phyloP scores from a whole-genome alignment of 30 jellyfish, hydroid and myxozoan species.

The Aurelia sp. region DNA sequence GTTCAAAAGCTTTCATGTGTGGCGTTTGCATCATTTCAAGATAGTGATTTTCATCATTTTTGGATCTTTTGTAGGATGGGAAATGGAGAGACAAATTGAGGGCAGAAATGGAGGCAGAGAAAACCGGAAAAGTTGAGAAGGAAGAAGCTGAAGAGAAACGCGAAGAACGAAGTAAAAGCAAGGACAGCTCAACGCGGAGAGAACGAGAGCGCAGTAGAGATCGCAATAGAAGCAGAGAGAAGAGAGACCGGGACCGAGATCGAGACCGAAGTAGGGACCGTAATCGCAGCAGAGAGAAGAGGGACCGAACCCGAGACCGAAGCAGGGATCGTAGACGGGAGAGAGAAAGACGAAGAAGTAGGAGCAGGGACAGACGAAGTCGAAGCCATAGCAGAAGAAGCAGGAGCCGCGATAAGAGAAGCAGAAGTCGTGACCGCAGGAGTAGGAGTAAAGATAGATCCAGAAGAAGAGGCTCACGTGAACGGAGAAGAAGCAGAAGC shows the following conservation, averaged over 20 bases:
- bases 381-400: conserved; percentile 45
- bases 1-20: no score
- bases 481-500: conserved; percentile 52
- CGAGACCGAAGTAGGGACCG: conserved; percentile 61
- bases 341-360: conserved; percentile 40
- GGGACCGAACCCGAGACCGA: conserved; percentile 41
- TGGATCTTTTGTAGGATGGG: conserved; percentile 32
- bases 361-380: conserved; percentile 50
- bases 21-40: not conserved
- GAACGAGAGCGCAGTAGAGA: conserved; percentile 64
- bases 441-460: conserved; percentile 57
- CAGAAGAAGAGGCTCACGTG: conserved; percentile 53
- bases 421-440: conserved; percentile 67
- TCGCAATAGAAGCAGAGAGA: conserved; percentile 59
- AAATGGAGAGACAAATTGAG: conserved; percentile 57
- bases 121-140: conserved; percentile 21
- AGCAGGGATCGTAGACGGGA: not conserved
- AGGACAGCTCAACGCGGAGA: not conserved
- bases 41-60: not conserved
- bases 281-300: conserved; percentile 60
- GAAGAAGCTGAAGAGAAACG: conserved; percentile 32
- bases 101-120: conserved; percentile 34
- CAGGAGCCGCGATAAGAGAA: conserved; percentile 47
- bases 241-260: conserved; percentile 42
- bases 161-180: conserved; percentile 9